These are phyloP conservation scores for Hydropsyche betteni DNA, from an alignment of 2,888 invertebrate species.

Conservation along the genomic window DNA sequence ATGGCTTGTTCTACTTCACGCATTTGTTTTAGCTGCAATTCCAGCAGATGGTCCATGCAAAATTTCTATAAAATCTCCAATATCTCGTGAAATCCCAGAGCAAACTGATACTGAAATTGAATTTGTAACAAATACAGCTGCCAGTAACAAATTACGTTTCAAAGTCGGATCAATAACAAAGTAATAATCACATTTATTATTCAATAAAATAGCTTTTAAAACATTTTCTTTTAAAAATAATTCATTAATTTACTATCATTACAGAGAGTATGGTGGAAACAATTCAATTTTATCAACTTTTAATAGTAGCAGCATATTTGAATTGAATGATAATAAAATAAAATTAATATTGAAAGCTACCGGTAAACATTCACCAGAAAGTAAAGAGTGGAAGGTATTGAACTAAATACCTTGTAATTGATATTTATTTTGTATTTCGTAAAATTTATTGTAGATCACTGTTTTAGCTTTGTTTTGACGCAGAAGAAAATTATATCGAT, in stretches of 20 bases:
- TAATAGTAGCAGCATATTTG: constrained; percentile 56
- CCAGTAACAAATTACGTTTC: not conserved
- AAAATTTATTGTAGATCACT: not conserved
- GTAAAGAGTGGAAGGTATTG: constrained; percentile 58
- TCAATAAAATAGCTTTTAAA: not conserved
- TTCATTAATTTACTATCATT: constrained; percentile 7
- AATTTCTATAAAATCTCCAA: constrained; percentile 58
- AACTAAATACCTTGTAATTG: too few species aligned
- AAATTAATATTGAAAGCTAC: constrained; percentile 56
- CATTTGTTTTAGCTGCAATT: constrained; percentile 58
- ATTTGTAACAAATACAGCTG: not conserved
- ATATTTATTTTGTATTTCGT: constrained; percentile 31
- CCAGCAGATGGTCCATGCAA: constrained; percentile 61
- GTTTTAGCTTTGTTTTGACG: constrained; percentile 26
- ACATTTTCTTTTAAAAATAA: not conserved
- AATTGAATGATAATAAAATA: constrained; percentile 55
- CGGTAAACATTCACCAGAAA: constrained; percentile 55
- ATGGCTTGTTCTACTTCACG: constrained; percentile 58
- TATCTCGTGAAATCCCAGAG: constrained; percentile 17
- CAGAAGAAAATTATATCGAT: constrained; percentile 31
- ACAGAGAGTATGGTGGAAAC: not conserved
- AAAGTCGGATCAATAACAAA: constrained; percentile 14
- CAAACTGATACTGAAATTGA: constrained; percentile 28
- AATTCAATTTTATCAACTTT: constrained; percentile 55
- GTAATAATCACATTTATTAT: not conserved